Evolutionary conservation across 2,113 vertebrate genomes (phyloP).

Genomic region (Brachirus orientalis): DNA sequence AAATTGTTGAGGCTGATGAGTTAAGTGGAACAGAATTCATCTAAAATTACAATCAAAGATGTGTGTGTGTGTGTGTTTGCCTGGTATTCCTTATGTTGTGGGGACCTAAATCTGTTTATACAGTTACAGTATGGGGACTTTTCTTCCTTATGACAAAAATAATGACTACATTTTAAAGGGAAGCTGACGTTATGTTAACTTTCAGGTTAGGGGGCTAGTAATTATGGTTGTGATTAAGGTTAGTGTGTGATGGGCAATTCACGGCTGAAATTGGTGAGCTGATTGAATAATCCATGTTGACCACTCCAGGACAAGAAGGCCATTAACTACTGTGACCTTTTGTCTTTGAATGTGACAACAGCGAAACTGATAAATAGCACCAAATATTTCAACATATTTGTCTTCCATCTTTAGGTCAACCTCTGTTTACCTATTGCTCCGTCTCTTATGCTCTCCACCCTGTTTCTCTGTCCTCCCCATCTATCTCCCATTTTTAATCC

Average conservation of each 20-base stretch:
- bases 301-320: constrained; percentile 36
- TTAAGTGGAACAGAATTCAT: too few species aligned
- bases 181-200: too few species aligned
- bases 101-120: too few species aligned
- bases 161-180: too few species aligned
- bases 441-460: constrained; percentile 39
- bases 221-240: too few species aligned
- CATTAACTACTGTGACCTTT: constrained; percentile 62
- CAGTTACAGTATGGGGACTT: too few species aligned
- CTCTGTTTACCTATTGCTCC: constrained; percentile 16
- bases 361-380: constrained; percentile 39
- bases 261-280: constrained; percentile 54
- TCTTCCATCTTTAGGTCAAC: constrained; percentile 30
- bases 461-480: constrained; percentile 42
- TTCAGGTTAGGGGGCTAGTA: too few species aligned
- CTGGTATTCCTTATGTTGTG: too few species aligned
- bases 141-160: too few species aligned
- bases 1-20: too few species aligned
- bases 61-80: too few species aligned
- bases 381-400: constrained; percentile 49
- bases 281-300: constrained; percentile 43
- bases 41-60: too few species aligned
- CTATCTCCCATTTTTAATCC: constrained; percentile 65
- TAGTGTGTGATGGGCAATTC: constrained; percentile 30
- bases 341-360: constrained; percentile 55